Base-by-base conservation (phyloP, 2,797 vertebrate species). In the Craterocephalus amniculus region DNA sequence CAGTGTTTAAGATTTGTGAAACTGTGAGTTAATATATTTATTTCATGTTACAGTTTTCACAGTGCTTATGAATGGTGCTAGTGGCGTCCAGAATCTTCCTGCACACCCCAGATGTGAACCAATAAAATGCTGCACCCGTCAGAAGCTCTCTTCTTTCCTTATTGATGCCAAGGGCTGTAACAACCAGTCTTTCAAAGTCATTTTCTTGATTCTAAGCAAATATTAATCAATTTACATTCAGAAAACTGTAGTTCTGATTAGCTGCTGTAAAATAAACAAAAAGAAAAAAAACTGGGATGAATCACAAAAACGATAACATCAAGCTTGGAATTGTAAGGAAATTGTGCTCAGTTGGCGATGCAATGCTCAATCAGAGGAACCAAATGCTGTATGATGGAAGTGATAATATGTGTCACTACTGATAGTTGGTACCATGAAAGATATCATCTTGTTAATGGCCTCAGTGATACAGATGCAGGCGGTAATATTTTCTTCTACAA, bases 351-450 rank as follows among this genome's bases (percentile, higher is more conserved):
- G 20, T 40, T 31, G 34, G 27, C 43, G 52, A 16, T n/a, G 20
- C 20, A 24, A 69, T 69, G 16, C 60, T 43, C 22, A 58, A 31
- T 38, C n/a, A 67, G 55, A 13, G n/a, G 22, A 59, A 9, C 54
- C 6, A 62, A 67, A 58, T 54, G 6, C 1, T 45, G 24, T 24
- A 13, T 64, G 0, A 35, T 26, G 27, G 24, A 14, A 66, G 40
- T 52, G 32, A 70, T 26, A 9, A 55, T 14, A 38, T 16, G n/a
- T 22, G 18, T 48, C n/a, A 11, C 45, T 22, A 29, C 29, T 24
- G 1, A 20, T 65, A 24, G 32, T 59, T 56, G 7, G 13, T 22
- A 9, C n/a, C 35, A 66, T 24, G 2, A 22, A 24, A 55, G 32
- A 56, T 40, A 58, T 43, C 0, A 1, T 22, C 10, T 14, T 20